Evolutionary conservation across 2,888 invertebrate genomes (phyloP).

Genomic region (Parnassius apollo): DNA sequence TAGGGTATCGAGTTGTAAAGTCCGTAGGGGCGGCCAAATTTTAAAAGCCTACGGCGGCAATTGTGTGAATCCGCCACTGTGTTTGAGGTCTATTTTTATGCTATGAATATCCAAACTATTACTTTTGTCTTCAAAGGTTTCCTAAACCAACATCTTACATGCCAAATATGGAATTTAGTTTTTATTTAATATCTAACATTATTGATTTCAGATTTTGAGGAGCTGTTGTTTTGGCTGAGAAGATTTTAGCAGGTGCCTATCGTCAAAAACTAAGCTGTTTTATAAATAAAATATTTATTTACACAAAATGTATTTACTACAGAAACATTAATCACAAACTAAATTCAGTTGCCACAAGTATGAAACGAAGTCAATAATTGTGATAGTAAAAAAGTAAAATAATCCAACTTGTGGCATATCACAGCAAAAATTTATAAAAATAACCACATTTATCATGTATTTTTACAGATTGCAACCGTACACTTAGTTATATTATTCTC

Average conservation of each 20-base stretch:
- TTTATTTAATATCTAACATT: too few relatives aligned
- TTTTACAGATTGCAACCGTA: not conserved
- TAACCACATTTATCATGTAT: slow-evolving; percentile 21
- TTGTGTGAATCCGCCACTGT: too few relatives aligned
- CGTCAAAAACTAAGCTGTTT: slow-evolving; percentile 2
- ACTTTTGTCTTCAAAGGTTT: too few relatives aligned
- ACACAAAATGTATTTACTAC: slow-evolving; percentile 35
- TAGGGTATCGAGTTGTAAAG: too few relatives aligned
- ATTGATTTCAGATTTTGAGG: not conserved
- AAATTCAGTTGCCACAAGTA: slow-evolving; percentile 36
- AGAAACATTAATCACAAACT: slow-evolving; percentile 34
- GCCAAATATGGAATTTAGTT: too few relatives aligned
- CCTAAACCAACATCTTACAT: too few relatives aligned
- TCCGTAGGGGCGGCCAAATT: too few relatives aligned
- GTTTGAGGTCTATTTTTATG: too few relatives aligned
- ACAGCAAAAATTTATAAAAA: slow-evolving; percentile 42
- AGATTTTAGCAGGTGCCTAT: too few relatives aligned
- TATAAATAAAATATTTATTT: slow-evolving; percentile 35
- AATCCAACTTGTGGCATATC: slow-evolving; percentile 40
- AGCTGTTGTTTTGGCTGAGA: not conserved
- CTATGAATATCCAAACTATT: too few relatives aligned
- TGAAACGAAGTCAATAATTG: slow-evolving; percentile 22
- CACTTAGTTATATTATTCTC: not conserved
- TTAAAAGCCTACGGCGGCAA: too few relatives aligned
- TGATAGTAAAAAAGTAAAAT: slow-evolving; percentile 17